Percentiles rank a stretch among this genome's conserved stretches.
Evolutionary conservation across 2,888 invertebrate genomes (phyloP).

Genomic region (Cerceris ruficornis): DNA sequence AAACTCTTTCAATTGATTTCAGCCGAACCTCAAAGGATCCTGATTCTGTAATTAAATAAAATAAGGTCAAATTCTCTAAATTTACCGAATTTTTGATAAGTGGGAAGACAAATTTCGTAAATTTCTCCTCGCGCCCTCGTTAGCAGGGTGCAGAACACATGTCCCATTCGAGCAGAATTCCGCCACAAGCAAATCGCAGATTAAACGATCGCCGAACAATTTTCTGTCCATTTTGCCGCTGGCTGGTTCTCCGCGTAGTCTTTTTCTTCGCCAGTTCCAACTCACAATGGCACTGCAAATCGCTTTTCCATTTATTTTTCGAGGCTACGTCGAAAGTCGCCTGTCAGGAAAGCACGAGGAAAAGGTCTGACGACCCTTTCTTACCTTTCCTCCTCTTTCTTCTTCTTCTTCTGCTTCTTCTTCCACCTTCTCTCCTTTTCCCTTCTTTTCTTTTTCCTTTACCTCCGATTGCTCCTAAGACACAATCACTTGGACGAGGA

Average conservation of each 20-base stretch:
- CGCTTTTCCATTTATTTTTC: slow-evolving; percentile 54
- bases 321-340: slow-evolving; percentile 40
- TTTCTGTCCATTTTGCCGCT: slow-evolving; percentile 26
- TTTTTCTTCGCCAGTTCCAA: slow-evolving; percentile 11
- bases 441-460: slow-evolving; percentile 3
- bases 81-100: neutral
- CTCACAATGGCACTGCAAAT: slow-evolving; percentile 49
- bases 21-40: too few species aligned
- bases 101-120: neutral
- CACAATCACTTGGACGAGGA: slow-evolving; percentile 33
- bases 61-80: too few species aligned
- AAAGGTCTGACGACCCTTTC: slow-evolving; percentile 47
- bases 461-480: slow-evolving; percentile 36
- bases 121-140: neutral
- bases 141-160: slow-evolving; percentile 1
- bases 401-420: neutral
- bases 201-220: slow-evolving; percentile 61
- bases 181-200: slow-evolving; percentile 53
- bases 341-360: slow-evolving; percentile 32
- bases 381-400: slow-evolving; percentile 14
- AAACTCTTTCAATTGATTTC: too few species aligned
- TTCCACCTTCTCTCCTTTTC: slow-evolving; percentile 24
- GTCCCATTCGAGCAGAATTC: slow-evolving; percentile 37
- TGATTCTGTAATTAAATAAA: too few species aligned
- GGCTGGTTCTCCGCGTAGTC: slow-evolving; percentile 1